Evolutionary conservation across 2,797 vertebrate species (phyloP).

Genomic region (Hippocampus kuda): DNA sequence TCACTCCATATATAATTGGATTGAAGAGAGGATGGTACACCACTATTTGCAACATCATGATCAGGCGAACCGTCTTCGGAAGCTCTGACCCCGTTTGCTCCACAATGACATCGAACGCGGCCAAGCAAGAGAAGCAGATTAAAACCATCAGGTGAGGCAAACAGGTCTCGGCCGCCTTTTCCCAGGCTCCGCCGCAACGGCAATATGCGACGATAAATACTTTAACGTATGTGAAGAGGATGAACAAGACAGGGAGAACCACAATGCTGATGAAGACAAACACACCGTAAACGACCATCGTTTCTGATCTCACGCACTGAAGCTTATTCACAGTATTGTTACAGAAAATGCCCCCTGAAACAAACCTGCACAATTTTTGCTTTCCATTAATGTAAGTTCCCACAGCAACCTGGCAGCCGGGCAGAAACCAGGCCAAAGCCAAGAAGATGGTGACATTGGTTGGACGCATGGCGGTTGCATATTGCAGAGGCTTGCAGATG

Average conservation of each 20-base stretch:
- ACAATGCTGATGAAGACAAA: not conserved
- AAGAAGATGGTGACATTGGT: conserved; percentile 9
- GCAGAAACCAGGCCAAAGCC: conserved; percentile 11
- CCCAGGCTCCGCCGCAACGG: not conserved
- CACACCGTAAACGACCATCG: not conserved
- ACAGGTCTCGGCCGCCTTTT: conserved; percentile 6
- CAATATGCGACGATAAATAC: not conserved
- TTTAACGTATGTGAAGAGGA: conserved; percentile 4
- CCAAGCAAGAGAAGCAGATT: conserved; percentile 15
- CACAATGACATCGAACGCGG: conserved; percentile 17
- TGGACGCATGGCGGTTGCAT: conserved; percentile 8
- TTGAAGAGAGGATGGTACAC: conserved; percentile 4
- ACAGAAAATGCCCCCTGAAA: conserved; percentile 5
- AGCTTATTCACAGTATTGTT: conserved; percentile 8
- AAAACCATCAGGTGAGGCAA: conserved; percentile 16
- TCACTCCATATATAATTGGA: conserved; percentile 11
- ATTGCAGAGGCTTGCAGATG: conserved; percentile 22
- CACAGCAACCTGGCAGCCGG: conserved; percentile 2
- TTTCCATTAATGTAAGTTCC: not conserved
- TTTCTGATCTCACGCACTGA: not conserved
- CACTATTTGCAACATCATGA: conserved; percentile 30
- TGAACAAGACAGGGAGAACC: not conserved
- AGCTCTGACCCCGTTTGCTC: conserved; percentile 14
- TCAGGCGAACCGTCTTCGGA: conserved; percentile 10
- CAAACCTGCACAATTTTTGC: conserved; percentile 1